Evolutionary conservation across 1,140 invertebrate species (phyloP).

Genomic region (Euwallacea fornicatus): DNA sequence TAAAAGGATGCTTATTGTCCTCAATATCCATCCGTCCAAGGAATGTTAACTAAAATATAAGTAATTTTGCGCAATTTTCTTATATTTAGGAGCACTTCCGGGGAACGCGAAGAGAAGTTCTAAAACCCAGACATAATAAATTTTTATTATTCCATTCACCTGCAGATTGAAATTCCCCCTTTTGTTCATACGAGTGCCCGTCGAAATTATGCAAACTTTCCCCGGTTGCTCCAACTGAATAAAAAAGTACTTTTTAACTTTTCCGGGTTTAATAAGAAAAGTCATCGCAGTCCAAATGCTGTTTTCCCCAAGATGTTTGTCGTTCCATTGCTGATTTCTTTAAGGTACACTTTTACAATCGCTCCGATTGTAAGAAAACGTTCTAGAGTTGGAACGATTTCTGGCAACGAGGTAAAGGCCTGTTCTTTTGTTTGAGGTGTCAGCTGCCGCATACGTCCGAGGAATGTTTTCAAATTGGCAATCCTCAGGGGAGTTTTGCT

Average conservation of each 20-base stretch:
- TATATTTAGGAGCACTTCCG: no score
- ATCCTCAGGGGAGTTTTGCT: background rate
- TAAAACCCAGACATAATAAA: background rate
- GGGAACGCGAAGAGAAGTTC: no score
- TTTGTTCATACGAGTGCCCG: conserved; percentile 28
- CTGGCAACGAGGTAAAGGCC: background rate
- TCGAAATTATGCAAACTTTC: conserved; percentile 33
- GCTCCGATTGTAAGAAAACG: background rate
- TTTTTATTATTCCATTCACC: conserved; percentile 34
- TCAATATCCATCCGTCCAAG: no score
- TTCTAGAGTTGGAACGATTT: background rate
- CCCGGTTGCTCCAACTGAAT: conserved; percentile 21
- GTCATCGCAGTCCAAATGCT: conserved; percentile 23
- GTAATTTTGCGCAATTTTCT: no score
- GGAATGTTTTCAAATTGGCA: background rate
- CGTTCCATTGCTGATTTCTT: conserved; percentile 6
- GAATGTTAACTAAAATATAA: no score
- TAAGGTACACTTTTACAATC: background rate
- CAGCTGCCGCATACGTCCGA: background rate
- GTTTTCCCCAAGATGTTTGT: conserved; percentile 12
- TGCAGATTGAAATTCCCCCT: conserved; percentile 29
- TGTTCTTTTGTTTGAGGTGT: conserved; percentile 4
- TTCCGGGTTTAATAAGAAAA: conserved; percentile 35
- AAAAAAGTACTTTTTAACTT: conserved; percentile 35
- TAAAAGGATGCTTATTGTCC: no score